Conservation (phyloP, 2,797 vertebrate species). For the Basileuterus tristriatus region DNA sequence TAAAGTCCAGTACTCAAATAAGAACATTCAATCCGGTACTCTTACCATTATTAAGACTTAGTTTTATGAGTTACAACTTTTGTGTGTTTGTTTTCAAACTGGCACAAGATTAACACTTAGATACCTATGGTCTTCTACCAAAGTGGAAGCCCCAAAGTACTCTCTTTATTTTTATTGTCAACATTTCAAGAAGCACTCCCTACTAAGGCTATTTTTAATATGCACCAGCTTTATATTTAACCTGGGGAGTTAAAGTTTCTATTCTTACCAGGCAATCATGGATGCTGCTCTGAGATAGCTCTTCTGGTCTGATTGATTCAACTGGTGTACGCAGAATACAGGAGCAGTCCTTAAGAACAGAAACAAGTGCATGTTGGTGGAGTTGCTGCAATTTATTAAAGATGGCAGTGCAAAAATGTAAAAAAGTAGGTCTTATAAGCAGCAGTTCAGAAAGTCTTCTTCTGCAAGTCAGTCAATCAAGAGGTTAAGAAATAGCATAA, state of each 20-base stretch:
- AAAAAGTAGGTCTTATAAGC: neutral
- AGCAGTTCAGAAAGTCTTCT: neutral
- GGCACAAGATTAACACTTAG: neutral
- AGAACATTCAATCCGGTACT: neutral
- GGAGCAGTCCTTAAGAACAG: slow-evolving; percentile 89
- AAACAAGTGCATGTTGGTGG: neutral
- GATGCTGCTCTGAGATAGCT: slow-evolving; percentile 85
- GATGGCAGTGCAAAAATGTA: neutral
- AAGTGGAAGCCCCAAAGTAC: neutral
- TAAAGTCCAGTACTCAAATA: neutral
- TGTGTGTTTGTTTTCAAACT: neutral
- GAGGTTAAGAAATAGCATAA: neutral
- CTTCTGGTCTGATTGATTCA: slow-evolving; percentile 89
- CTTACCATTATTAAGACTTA: neutral
- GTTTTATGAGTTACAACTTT: neutral
- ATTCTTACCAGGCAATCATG: slow-evolving; percentile 87
- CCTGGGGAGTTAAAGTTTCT: neutral
- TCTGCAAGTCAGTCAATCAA: neutral
- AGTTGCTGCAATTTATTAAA: neutral
- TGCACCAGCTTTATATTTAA: neutral
- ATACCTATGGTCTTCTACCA: neutral
- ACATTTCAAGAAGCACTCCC: neutral
- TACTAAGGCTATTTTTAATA: neutral
- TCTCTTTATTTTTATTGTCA: neutral
- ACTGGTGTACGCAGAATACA: slow-evolving; percentile 93